phyloP scores from a whole-genome alignment of 2,113 vertebrate genomes.

The Dunckerocampus dactyliophorus region DNA sequence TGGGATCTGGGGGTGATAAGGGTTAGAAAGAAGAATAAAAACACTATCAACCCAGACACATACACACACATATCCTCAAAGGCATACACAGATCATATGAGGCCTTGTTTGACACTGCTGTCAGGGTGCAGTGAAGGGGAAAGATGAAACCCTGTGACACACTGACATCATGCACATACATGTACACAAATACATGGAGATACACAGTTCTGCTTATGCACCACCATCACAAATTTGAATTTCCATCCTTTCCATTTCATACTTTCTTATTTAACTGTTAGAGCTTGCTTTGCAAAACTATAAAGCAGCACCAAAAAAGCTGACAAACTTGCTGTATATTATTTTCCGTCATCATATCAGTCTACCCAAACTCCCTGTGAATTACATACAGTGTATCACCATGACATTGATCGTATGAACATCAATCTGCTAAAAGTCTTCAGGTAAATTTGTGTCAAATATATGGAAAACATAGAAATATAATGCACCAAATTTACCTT shows the following conservation, averaged over 20 bases:
- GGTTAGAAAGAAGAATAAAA: slow-evolving; percentile 60
- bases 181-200: slow-evolving; percentile 33
- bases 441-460: no score
- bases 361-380: no score
- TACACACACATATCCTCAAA: slow-evolving; percentile 57
- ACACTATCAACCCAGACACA: slow-evolving; percentile 62
- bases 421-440: no score
- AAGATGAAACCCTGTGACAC: slow-evolving; percentile 67
- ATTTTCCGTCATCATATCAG: no score
- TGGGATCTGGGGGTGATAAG: slow-evolving; percentile 49
- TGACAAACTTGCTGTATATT: slow-evolving; percentile 5
- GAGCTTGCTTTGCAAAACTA: slow-evolving; percentile 37
- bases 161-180: slow-evolving; percentile 36
- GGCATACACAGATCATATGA: slow-evolving; percentile 65
- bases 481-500: no score
- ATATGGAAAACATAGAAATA: no score
- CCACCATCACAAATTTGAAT: slow-evolving; percentile 22
- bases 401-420: no score
- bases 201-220: slow-evolving; percentile 20
- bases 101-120: slow-evolving; percentile 71
- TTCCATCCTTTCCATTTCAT: slow-evolving; percentile 35
- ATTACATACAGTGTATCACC: no score
- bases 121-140: slow-evolving; percentile 73
- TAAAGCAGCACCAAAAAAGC: slow-evolving; percentile 17
- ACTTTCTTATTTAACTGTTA: slow-evolving; percentile 27